Evolutionary conservation across 2,797 vertebrate genomes (phyloP).

Genomic region (Masticophis lateralis): DNA sequence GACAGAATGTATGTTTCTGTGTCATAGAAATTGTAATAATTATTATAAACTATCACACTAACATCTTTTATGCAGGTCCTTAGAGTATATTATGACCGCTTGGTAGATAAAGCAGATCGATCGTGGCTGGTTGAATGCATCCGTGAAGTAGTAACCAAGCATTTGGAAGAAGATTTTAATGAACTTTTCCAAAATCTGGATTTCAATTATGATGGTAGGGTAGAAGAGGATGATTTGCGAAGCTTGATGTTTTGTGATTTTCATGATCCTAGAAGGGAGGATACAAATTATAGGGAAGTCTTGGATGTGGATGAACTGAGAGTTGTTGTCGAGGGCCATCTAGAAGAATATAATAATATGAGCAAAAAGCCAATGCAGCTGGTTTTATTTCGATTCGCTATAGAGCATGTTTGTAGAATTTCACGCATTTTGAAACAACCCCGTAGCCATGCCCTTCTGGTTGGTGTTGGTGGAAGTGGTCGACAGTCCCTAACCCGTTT

Average conservation of each 20-base stretch:
- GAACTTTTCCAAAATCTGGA: conserved; percentile 80
- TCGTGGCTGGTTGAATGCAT: conserved; percentile 82
- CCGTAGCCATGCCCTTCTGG: conserved; percentile 84
- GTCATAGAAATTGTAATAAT: neutral
- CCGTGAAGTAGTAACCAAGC: conserved; percentile 69
- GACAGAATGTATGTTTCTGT: neutral
- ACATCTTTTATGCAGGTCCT: conserved; percentile 75
- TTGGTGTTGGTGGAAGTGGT: conserved; percentile 89
- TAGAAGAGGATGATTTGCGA: conserved; percentile 86
- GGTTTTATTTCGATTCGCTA: conserved; percentile 89
- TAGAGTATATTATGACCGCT: conserved; percentile 88
- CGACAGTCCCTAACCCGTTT: conserved; percentile 86
- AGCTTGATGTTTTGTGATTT: conserved; percentile 95
- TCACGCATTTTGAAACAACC: conserved; percentile 89
- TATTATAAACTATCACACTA: neutral
- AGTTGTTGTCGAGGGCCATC: conserved; percentile 79
- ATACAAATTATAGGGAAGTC: conserved; percentile 83
- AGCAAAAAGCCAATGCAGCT: conserved; percentile 90
- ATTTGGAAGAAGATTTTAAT: conserved; percentile 77
- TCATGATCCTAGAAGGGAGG: conserved; percentile 83
- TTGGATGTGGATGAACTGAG: conserved; percentile 74
- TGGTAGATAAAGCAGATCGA: conserved; percentile 82
- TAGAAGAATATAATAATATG: conserved; percentile 87
- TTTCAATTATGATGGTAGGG: conserved; percentile 77
- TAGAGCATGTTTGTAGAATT: conserved; percentile 88